Evolutionary conservation across 2,888 invertebrate genomes (phyloP).

Genomic region (Polydrusus tereticollis): DNA sequence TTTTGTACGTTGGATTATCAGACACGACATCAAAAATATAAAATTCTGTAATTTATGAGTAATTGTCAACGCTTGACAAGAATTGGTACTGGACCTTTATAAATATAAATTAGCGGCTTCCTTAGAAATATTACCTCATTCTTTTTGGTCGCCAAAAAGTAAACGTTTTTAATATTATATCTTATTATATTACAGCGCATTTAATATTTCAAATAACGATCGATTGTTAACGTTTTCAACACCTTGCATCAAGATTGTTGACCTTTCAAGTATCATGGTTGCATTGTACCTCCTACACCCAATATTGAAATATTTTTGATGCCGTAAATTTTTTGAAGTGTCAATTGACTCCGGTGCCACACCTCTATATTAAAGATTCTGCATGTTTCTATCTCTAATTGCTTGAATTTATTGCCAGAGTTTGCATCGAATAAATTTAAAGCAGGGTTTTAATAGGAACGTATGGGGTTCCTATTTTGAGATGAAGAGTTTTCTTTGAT

Average conservation of each 20-base stretch:
- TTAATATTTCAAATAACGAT: slow-evolving; percentile 6
- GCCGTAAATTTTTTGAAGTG: slow-evolving; percentile 35
- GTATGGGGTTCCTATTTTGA: too few relatives aligned
- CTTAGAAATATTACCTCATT: too few relatives aligned
- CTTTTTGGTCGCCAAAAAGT: too few relatives aligned
- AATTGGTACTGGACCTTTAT: too few relatives aligned
- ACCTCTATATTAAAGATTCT: slow-evolving; percentile 29
- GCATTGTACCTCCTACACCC: slow-evolving; percentile 35
- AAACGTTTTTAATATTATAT: not conserved
- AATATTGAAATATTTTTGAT: slow-evolving; percentile 27
- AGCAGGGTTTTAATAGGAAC: too few relatives aligned
- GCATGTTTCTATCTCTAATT: slow-evolving; percentile 35
- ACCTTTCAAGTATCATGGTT: slow-evolving; percentile 29
- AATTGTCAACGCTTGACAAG: too few relatives aligned
- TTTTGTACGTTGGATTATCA: too few relatives aligned
- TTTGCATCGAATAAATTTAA: too few relatives aligned
- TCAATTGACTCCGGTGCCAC: slow-evolving; percentile 31
- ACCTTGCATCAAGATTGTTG: slow-evolving; percentile 30
- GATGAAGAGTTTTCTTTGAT: too few relatives aligned
- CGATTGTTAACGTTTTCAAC: slow-evolving; percentile 26
- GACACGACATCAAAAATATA: too few relatives aligned
- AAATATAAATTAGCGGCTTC: too few relatives aligned
- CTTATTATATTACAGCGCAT: slow-evolving; percentile 5
- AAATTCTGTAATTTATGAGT: too few relatives aligned
- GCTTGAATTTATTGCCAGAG: slow-evolving; percentile 15